Base-by-base conservation (phyloP, 2,113 vertebrate genomes). In the Gnathonemus longibarbis region DNA sequence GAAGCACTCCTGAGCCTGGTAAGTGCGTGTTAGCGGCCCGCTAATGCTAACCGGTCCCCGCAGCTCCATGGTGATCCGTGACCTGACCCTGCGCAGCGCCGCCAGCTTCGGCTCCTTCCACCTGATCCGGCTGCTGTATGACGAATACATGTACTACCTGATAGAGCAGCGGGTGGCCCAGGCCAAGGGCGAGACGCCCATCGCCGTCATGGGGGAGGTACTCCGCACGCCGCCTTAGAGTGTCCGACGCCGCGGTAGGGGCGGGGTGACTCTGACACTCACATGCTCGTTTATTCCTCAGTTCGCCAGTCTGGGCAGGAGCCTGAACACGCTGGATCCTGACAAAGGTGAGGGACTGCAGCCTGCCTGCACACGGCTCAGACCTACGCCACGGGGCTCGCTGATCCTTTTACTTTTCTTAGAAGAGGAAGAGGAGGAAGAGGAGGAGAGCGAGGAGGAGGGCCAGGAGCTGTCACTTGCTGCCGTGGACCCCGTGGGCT, bases 101-200 rank as follows among this genome's bases (percentile, higher is more conserved):
- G 97, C 98, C 91, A 98, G 98, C 93, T 98, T 98, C 0, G 98
- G 98, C 89, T 98, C 97, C 80, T 98, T 98, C 94, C 98, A 98
- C 92, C 95, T 98, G 90, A 98, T 98, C 93, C 97, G 97, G 42
- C 96, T 98, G 92, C 94, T 98, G 27, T 98, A 98, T 1, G 98
- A 98, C 0, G 98, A 98, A 93, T 98, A 98, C 95, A 98, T 98
- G 98, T 98, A 98, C 94, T 98, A 98, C 93, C 95, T 98, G 94
- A 97, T 98, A 62, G 98, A 98, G 93, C 98, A 98, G 93, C 95
- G 97, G 11, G 98, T 98, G 92, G 98, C 98, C 21, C 97, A 97
- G 92, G 97, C 98, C 80, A 97, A 97, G 93, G 98, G 98, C 91
- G 97, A 98, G 94, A 98, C 97, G 10, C 97, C 98, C 35, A 98